These are phyloP conservation scores for Medauroidea extradentata DNA, from an alignment of 1,140 invertebrate species.

Conservation along the genomic window DNA sequence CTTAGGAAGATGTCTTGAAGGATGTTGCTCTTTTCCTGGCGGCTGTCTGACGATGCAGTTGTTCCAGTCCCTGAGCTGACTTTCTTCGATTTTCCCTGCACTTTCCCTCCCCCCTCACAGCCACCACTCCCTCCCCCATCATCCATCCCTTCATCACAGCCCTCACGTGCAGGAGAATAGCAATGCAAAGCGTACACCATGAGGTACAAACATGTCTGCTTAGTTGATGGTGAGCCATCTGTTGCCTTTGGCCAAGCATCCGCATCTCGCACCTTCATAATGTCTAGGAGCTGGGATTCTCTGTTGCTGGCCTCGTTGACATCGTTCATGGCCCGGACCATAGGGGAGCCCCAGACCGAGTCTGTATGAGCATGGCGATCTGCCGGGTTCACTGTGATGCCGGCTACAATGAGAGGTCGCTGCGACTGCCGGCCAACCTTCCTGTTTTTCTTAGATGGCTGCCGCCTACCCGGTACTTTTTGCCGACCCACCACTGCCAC, in stretches of 20 bases:
- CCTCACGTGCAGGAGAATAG: slow-evolving; percentile 25
- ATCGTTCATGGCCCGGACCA: slow-evolving; percentile 57
- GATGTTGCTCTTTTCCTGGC: slow-evolving; percentile 23
- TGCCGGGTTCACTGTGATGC: slow-evolving; percentile 31
- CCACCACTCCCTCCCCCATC: background rate
- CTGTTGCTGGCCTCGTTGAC: slow-evolving; percentile 54
- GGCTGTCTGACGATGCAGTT: slow-evolving; percentile 29
- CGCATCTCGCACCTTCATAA: slow-evolving; percentile 41
- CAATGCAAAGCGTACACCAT: slow-evolving; percentile 56
- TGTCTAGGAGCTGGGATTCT: slow-evolving; percentile 37
- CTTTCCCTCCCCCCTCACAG: slow-evolving; percentile 8
- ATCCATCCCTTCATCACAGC: background rate
- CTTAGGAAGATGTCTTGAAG: slow-evolving; percentile 44
- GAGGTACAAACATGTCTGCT: slow-evolving; percentile 41
- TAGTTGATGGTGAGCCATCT: background rate
- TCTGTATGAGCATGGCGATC: slow-evolving; percentile 25
- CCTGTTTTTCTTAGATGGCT: slow-evolving; percentile 27
- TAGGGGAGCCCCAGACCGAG: slow-evolving; percentile 46
- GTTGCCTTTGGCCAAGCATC: background rate
- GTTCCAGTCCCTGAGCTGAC: slow-evolving; percentile 45
- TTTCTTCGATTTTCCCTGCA: slow-evolving; percentile 49
- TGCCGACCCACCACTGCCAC: slow-evolving; percentile 46
- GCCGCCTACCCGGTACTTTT: slow-evolving; percentile 1
- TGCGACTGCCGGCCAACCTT: slow-evolving; percentile 13
- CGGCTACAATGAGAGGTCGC: slow-evolving; percentile 45